A percentile compares a stretch with the other conserved stretches of the same genome.
These are phyloP conservation scores for Macheiramphus alcinus DNA, from an alignment of 2,113 vertebrate genomes.

Conservation along the genomic window DNA sequence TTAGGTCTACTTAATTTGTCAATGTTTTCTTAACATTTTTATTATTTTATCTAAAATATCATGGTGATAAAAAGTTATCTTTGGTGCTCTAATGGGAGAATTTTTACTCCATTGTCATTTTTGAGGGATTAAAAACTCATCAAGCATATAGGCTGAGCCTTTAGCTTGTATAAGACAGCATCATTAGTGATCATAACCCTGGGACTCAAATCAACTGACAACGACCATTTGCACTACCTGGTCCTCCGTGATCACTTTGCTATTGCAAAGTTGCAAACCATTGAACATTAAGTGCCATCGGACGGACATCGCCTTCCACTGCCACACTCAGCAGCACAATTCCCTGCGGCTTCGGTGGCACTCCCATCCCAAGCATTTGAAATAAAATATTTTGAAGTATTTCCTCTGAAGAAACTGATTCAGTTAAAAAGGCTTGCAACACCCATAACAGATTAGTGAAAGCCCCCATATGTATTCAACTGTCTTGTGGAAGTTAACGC, in stretches of 20 bases:
- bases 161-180: background rate
- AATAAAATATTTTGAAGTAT: background rate
- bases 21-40: background rate
- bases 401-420: background rate
- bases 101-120: background rate
- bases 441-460: background rate
- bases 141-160: background rate
- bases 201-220: background rate
- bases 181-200: background rate
- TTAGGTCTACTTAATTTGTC: too few relatives aligned
- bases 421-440: background rate
- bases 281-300: rapidly evolving
- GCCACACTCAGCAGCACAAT: background rate
- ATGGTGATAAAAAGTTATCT: background rate
- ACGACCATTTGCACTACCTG: background rate
- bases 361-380: background rate
- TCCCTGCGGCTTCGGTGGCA: background rate
- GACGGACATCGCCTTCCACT: background rate
- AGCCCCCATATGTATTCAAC: background rate
- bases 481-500: background rate
- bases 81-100: background rate
- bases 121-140: background rate
- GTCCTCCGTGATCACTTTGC: background rate
- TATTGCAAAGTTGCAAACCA: background rate
- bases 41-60: background rate